Conservation (phyloP, 2,888 invertebrate genomes). For the Tanytarsus gracilentus region DNA sequence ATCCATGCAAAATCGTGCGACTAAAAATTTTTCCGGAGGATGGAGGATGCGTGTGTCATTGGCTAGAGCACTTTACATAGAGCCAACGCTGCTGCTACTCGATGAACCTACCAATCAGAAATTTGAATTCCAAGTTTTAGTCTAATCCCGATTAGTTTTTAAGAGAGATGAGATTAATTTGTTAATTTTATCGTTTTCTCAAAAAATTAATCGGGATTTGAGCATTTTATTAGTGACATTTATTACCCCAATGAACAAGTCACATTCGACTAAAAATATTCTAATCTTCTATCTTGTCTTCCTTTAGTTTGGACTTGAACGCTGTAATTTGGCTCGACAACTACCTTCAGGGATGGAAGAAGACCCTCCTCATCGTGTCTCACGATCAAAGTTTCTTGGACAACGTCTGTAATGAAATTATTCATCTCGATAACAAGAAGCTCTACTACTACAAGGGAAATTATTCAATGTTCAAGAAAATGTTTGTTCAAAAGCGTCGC, state of each 20-base stretch:
- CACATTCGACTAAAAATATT: too few species aligned
- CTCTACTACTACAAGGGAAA: conserved; percentile 96
- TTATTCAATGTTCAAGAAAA: conserved; percentile 97
- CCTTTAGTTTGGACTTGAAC: conserved; percentile 92
- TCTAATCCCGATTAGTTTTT: too few species aligned
- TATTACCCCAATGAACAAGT: too few species aligned
- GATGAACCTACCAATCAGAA: conserved; percentile 99
- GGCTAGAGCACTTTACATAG: conserved; percentile 91
- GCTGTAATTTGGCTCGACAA: conserved; percentile 99
- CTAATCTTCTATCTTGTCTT: too few species aligned
- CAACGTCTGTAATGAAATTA: conserved; percentile 98
- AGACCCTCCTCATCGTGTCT: conserved; percentile 94
- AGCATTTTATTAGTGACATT: too few species aligned
- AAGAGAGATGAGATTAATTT: too few species aligned
- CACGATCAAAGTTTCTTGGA: conserved; percentile 99
- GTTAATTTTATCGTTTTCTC: too few species aligned
- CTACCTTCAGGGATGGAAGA: conserved; percentile 97
- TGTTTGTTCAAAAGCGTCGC: conserved; percentile 91
- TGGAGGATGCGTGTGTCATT: conserved; percentile 99
- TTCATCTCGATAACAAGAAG: conserved; percentile 92
- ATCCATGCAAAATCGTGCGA: conserved; percentile 82
- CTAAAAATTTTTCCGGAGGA: conserved; percentile 84
- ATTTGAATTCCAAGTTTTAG: too few species aligned
- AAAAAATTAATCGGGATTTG: too few species aligned
- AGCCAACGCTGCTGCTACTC: conserved; percentile 91